Evolutionary conservation across 2,888 invertebrate genomes (phyloP), one percentile per base, ranked within the genome.

Genomic region (Tuberolachnus salignus): DNA sequence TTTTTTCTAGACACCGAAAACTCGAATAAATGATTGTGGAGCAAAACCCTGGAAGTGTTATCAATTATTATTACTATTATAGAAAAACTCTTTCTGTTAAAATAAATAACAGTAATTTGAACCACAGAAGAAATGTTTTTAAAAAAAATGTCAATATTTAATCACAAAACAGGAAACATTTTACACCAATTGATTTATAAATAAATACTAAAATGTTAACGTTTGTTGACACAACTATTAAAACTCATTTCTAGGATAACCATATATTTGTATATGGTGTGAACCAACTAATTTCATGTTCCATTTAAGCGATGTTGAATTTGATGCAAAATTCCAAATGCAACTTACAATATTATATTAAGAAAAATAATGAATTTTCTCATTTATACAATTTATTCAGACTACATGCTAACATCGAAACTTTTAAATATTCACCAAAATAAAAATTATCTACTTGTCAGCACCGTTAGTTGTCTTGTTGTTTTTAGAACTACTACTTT

Each of bases 401-500:
- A 73, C 73, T 73, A 73, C 53, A 73, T 16, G 63, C 73, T 73
- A 73, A 64, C 51, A 53, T n/a, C 63, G 51, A 23, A 64, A 53
- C n/a, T 42, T 59, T n/a, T 42, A 51, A 64, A 26, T 21, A 64
- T 23, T 13, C 44, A 64, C 51, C 8, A 3, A 53, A 53, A 53
- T 51, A 16, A 63, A 0, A 23, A 61, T 42, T 16, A 16, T 53
- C 63, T 73, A 64, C 11, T 63, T 73, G 0, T 64, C 21, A 3
- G 21, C 21, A n/a, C 63, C 61, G 21, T 72, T 75, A 6, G 75
- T 44, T 0, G 49, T 61, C 21, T 83, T 74, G 11, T 83, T 82
- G 4, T 81, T 82, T 53, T 86, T 85, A 82, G 88, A 88, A 21
- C 84, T 83, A 73, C 84, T 86, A 80, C 91, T 90, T 84, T 92